These are phyloP conservation scores for Chitala chitala DNA, from an alignment of 2,113 vertebrate genomes.

Conservation along the genomic window DNA sequence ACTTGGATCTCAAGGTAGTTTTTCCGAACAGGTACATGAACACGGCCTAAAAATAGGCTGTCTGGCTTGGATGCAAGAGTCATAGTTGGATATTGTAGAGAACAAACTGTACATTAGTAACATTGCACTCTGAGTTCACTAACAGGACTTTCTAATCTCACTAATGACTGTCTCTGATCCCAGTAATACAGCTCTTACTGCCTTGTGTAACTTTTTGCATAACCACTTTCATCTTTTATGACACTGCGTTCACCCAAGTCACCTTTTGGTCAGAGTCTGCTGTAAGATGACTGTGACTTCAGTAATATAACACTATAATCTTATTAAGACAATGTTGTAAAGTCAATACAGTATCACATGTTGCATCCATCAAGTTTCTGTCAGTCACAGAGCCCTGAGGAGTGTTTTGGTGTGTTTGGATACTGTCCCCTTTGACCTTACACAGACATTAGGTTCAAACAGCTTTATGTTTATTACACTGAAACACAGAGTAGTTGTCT, in stretches of 20 bases:
- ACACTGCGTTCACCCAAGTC: background rate
- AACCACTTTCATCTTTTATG: too few species aligned
- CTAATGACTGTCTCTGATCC: too few species aligned
- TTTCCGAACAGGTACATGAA: background rate
- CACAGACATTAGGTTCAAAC: background rate
- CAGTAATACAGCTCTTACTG: too few species aligned
- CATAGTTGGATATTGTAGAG: too few species aligned
- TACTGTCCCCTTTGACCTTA: background rate
- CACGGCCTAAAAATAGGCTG: background rate
- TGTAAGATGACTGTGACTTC: background rate
- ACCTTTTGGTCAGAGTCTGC: background rate
- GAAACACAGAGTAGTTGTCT: too few species aligned
- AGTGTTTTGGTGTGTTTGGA: background rate
- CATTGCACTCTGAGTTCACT: too few species aligned
- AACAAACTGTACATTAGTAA: too few species aligned
- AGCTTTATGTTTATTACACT: background rate
- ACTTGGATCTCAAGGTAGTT: slow-evolving; percentile 67
- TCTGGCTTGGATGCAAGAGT: too few species aligned
- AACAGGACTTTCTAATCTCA: too few species aligned
- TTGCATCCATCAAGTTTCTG: background rate
- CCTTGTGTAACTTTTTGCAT: too few species aligned
- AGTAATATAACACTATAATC: background rate
- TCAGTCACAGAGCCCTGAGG: background rate
- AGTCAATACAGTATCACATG: background rate
- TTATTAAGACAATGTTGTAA: background rate